A percentile compares a stretch with the other conserved stretches of the same genome.
Evolutionary conservation across 1,140 invertebrate genomes (phyloP).

Genomic region (Drosophila ananassae): DNA sequence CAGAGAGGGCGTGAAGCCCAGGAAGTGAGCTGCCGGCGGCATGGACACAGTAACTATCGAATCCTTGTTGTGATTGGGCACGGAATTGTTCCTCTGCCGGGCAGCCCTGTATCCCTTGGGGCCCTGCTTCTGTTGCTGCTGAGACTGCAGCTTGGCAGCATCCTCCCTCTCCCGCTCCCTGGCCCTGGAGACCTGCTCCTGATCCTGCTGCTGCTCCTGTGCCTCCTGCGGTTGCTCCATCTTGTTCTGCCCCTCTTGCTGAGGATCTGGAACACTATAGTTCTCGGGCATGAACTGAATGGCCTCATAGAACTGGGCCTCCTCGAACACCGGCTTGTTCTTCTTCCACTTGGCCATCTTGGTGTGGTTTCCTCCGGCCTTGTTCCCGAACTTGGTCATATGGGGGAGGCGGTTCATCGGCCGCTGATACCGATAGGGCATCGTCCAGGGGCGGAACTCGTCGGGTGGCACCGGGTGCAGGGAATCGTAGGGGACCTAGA

Average conservation of each 20-base stretch:
- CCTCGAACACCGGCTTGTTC: constrained; percentile 53
- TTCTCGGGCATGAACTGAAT: constrained; percentile 59
- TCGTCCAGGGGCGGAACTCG: constrained; percentile 87
- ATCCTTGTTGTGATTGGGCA: neutral
- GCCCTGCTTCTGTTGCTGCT: constrained; percentile 30
- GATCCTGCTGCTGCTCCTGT: neutral
- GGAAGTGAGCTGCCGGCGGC: constrained; percentile 17
- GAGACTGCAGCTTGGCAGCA: neutral
- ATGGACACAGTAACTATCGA: neutral
- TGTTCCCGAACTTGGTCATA: constrained; percentile 38
- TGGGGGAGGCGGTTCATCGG: constrained; percentile 53
- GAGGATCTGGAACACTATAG: constrained; percentile 14
- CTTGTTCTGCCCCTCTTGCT: constrained; percentile 2
- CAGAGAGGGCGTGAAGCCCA: constrained; percentile 49
- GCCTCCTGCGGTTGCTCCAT: neutral
- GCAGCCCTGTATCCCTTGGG: neutral
- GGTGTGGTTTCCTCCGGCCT: constrained; percentile 1
- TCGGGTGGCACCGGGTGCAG: constrained; percentile 87
- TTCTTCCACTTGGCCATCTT: constrained; percentile 56
- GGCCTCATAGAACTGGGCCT: constrained; percentile 47
- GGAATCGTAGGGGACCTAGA: constrained; percentile 86
- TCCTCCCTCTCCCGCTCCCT: neutral
- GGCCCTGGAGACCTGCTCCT: constrained; percentile 8
- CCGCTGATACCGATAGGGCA: constrained; percentile 85
- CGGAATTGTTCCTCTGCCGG: neutral